These are phyloP conservation scores for Perca flavescens DNA, from an alignment of 2,113 vertebrate genomes.

Conservation along the genomic window DNA sequence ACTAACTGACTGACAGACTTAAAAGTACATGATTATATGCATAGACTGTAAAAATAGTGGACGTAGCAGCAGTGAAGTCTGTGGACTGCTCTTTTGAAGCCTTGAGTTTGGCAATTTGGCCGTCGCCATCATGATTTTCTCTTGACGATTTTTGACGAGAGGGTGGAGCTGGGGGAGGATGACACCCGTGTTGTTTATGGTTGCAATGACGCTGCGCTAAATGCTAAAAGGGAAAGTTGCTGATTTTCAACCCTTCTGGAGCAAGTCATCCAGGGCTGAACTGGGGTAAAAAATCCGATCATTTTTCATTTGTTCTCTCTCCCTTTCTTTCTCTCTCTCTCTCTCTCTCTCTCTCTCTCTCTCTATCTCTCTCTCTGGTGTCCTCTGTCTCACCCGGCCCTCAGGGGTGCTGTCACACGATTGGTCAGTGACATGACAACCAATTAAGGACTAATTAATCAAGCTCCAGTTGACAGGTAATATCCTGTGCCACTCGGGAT, in stretches of 20 bases:
- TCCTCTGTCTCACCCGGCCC: slow-evolving; percentile 69
- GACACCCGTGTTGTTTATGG: too few relatives aligned
- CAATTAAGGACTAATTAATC: slow-evolving; percentile 83
- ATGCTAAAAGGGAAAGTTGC: too few relatives aligned
- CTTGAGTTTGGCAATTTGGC: too few relatives aligned
- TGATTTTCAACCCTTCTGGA: too few relatives aligned
- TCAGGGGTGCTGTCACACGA: slow-evolving; percentile 65
- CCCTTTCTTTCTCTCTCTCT: not conserved
- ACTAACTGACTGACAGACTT: not conserved
- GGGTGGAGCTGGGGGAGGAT: too few relatives aligned
- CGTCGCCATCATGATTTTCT: too few relatives aligned
- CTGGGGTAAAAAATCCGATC: not conserved
- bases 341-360: slow-evolving; percentile 4
- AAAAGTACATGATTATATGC: not conserved
- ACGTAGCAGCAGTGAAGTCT: too few relatives aligned
- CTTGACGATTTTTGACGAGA: too few relatives aligned
- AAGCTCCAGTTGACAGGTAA: slow-evolving; percentile 79
- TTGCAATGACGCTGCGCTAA: too few relatives aligned
- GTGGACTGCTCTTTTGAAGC: too few relatives aligned
- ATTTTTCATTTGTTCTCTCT: not conserved
- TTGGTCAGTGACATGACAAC: slow-evolving; percentile 75
- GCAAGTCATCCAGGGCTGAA: too few relatives aligned
- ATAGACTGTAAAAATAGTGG: too few relatives aligned
- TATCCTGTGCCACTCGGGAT: slow-evolving; percentile 72
- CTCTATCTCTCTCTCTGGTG: slow-evolving; percentile 20